Percentiles rank a stretch among this genome's conserved stretches.
Evolutionary conservation across 35 echinoderm and acorn worm genomes (phyloP).

Genomic region (Acanthaster planci): DNA sequence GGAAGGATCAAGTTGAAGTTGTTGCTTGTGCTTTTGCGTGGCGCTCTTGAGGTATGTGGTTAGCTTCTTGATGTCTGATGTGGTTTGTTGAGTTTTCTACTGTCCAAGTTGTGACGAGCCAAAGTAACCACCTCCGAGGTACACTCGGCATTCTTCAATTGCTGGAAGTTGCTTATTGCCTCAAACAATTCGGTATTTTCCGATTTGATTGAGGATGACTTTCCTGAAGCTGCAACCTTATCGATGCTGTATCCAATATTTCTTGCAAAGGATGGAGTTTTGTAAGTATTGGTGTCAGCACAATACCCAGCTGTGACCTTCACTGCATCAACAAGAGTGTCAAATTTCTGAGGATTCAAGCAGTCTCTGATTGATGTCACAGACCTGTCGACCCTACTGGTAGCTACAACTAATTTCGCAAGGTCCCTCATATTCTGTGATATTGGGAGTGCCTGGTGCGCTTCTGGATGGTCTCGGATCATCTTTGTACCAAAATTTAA

Average conservation of each 20-base stretch:
- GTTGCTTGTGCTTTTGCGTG: neutral
- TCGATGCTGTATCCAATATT: slow-evolving; percentile 41
- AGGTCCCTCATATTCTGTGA: slow-evolving; percentile 63
- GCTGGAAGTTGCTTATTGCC: slow-evolving; percentile 35
- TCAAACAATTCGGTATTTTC: slow-evolving; percentile 3
- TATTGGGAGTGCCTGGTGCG: slow-evolving; percentile 37
- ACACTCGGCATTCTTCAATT: slow-evolving; percentile 36
- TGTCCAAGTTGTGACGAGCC: slow-evolving; percentile 31
- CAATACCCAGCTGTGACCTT: slow-evolving; percentile 25
- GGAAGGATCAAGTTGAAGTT: neutral
- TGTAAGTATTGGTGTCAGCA: neutral
- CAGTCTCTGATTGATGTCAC: slow-evolving; percentile 36
- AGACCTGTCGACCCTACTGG: neutral
- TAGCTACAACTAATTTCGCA: slow-evolving; percentile 32
- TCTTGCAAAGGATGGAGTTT: slow-evolving; percentile 48
- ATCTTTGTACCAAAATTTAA: slow-evolving; percentile 40
- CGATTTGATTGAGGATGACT: slow-evolving; percentile 10
- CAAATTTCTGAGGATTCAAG: slow-evolving; percentile 43
- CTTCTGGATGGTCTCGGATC: slow-evolving; percentile 43
- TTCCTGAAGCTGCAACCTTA: slow-evolving; percentile 2
- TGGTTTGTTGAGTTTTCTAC: slow-evolving; percentile 26
- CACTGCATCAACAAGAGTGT: slow-evolving; percentile 31
- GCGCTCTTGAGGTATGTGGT: slow-evolving; percentile 18
- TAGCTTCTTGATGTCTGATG: slow-evolving; percentile 53
- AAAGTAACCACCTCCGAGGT: slow-evolving; percentile 3